Evolutionary conservation across 2,113 vertebrate genomes (phyloP), one percentile per base, ranked within the genome.

Genomic region (Toxotes jaculatrix): DNA sequence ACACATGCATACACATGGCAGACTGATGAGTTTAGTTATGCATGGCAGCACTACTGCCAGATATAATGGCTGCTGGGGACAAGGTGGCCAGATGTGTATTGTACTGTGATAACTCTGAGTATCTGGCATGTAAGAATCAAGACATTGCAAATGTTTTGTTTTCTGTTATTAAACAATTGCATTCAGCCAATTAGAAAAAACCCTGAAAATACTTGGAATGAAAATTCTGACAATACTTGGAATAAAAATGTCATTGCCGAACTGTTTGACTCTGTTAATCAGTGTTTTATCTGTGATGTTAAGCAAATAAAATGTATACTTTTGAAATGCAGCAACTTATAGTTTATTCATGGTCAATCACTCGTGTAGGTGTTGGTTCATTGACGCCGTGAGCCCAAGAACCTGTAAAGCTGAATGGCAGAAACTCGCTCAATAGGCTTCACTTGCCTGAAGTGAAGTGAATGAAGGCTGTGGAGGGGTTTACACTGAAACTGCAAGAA

Each of bases 11-110:
- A 63, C 79, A 82, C 77, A 60, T 12, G 14, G 61, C 69, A 55
- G 59, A 75, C 70, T 74, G 79, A 87, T 85, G 72, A 77, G 75
- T 70, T 79, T 51, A 82, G 71, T 61, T 47, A 68, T 56, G 79
- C 82, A 74, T 77, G 73, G 65, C 73, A 68, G 72, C 79, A 42
- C 38, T 11, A 23, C 76, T 64, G 61, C 21, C 59, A 68, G 72
- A 80, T 82, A 68, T 65, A 75, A 76, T 10, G 55, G 62, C 56
- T 72, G 74, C 60, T 27, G 38, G 42, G 78, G 53, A 60, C 45
- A 45, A n/a, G 57, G 23, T 55, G 71, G 66, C 56, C 51, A 61
- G 55, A 74, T 40, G 16, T 51, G 51, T 14, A 69, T 60, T 59
- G 57, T 43, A 71, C 43, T 36, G 32, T 77, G 67, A 88, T 77